Evolutionary conservation across 1,140 invertebrate species (phyloP), one percentile per base, ranked within the genome.

Genomic region (Temnothorax nylanderi): DNA sequence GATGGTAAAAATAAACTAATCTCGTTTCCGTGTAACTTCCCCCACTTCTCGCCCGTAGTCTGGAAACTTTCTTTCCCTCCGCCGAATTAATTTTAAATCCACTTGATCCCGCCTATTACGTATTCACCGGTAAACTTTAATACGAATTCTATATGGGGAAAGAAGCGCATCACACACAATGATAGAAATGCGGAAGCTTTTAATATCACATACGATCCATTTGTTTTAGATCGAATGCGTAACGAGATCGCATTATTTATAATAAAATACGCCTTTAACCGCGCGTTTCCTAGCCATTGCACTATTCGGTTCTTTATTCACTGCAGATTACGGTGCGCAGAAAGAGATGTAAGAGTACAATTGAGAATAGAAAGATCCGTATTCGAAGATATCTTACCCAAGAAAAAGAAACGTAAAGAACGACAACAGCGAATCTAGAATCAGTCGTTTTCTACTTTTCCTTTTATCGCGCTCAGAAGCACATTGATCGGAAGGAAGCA

Each of bases 1-100:
- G 26, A 80, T 47, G 58, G 49, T 41, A 72, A 71, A 88, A 88
- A 88, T 86, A 75, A 88, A 74, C 41, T 72, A 84, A 84, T 75
- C 49, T 41, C 8, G 37, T 67, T 72, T 56, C 21, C 74, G 58
- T 65, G 16, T 37, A 84, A 67, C 74, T 86, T 65, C 75, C 51
- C 3, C 54, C 56, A 74, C 41, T 26, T 26, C 26, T 72, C 51
- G 37, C 21, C 8, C 51, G 10, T 72, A 74, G 80, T 75, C 80
- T 84, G 56, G 41, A 75, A 60, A 84, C 69, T 84, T 72, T 74
- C 44, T 82, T 49, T 74, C 13, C 51, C 47, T 47, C 18, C 6
- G 41, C 37, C 65, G 49, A 81, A 81, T 81, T 81, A 71, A 81
- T 81, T 72, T 72, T 71, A 56, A 81, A 81, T 41, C 65, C 78